Base-by-base conservation (phyloP, 2,113 vertebrate species). In the Oceanodroma tethys region DNA sequence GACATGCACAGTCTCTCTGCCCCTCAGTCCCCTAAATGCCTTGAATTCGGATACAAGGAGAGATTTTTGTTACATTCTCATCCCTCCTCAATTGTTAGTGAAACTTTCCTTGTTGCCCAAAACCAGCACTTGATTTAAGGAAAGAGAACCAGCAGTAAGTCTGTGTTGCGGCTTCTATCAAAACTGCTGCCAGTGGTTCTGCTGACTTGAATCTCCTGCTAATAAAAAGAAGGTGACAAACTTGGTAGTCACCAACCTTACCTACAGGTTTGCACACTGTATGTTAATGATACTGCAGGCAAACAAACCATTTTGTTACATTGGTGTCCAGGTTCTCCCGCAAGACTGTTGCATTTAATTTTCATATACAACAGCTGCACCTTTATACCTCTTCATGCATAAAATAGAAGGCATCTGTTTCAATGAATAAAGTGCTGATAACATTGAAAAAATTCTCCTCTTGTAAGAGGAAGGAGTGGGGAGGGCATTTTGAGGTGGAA, bases 271-370 rank as follows among this genome's bases (percentile, higher is more conserved):
- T 92, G 23, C 16, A 40, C 5, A 2, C 4, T 30, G 5, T 42
- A 3, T 40, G 10, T 72, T 65, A 27, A 7, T 23, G 36, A 22
- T 43, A 5, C 45, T 40, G 18, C 40, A 75, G 30, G 34, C 42
- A 50, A 53, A 26, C 23, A 42, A 52, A 13, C 34, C 4, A 3
- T 59, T 5, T 22, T 50, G 36, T 52, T 75, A 52, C 8, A 19
- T 2, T 48, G 5, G 20, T 81, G 53, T 32, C 27, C 15, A 29
- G 3, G 2, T 80, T 72, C 34, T 87, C 15, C 9, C 1, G 0
- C 16, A 1, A 32, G 19, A 58, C 16, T 72, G 0, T 5, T 90
- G 58, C 15, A 36, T 87, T 79, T 48, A 11, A 63, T 84, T 91
- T 71, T 60, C 30, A 13, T 17, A 8, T 40, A 11, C 20, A 40